phyloP scores from a whole-genome alignment of 1,140 invertebrate species.

The Odontomachus brunneus region DNA sequence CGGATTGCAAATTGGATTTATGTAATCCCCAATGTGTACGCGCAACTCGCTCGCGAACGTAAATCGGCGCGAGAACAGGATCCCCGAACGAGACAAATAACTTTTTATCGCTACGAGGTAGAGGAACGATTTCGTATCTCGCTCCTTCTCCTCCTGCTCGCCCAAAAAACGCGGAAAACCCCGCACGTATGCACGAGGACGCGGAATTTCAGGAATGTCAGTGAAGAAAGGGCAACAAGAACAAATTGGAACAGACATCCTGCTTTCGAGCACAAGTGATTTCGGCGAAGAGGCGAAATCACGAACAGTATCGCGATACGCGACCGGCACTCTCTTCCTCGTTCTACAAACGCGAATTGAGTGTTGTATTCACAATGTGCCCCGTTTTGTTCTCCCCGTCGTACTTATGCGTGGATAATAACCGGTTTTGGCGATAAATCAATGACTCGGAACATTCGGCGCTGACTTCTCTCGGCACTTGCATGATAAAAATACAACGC shows the following conservation, averaged over 20 bases:
- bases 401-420: background rate
- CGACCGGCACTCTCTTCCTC: background rate
- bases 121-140: background rate
- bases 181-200: too few relatives aligned
- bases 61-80: constrained; percentile 10
- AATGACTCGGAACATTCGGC: background rate
- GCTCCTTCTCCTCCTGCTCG: background rate
- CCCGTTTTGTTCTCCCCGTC: background rate
- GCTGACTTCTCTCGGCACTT: background rate
- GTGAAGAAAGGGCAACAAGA: too few relatives aligned
- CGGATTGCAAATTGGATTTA: constrained; percentile 54
- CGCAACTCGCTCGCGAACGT: constrained; percentile 14
- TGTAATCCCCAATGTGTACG: background rate
- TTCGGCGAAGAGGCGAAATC: too few relatives aligned
- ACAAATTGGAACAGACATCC: too few relatives aligned
- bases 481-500: constrained; percentile 4
- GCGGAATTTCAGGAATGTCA: too few relatives aligned
- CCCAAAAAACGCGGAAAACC: background rate
- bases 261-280: too few relatives aligned
- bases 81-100: constrained; percentile 24
- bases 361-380: background rate
- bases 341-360: background rate
- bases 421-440: background rate
- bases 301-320: too few relatives aligned
- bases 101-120: constrained; percentile 28